Evolutionary conservation across 2,113 vertebrate genomes (phyloP).

Genomic region (Chloropsis cyanopogon): DNA sequence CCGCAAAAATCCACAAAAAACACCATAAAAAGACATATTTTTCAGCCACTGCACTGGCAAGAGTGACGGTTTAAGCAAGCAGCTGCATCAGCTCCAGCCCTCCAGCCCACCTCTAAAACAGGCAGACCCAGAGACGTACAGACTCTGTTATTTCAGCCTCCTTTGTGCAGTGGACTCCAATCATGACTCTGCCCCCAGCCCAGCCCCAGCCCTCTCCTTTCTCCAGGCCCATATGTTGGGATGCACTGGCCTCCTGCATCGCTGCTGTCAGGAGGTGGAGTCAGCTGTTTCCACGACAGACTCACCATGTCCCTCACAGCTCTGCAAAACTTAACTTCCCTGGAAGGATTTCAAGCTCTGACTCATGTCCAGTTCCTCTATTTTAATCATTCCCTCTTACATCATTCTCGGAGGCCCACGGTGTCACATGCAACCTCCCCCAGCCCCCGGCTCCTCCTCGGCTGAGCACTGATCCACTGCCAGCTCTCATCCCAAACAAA

Average conservation of each 20-base stretch:
- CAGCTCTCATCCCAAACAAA: background rate
- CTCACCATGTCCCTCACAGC: constrained; percentile 40
- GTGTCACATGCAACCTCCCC: constrained; percentile 40
- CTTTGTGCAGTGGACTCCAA: background rate
- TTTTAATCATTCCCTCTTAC: constrained; percentile 68
- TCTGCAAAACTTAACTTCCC: constrained; percentile 47
- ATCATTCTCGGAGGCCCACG: constrained; percentile 60
- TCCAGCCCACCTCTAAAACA: background rate
- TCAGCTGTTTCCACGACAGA: constrained; percentile 15
- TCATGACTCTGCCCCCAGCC: background rate
- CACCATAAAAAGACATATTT: background rate
- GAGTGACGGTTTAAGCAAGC: background rate
- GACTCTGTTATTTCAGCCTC: background rate
- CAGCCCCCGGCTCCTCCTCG: background rate
- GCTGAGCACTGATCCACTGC: background rate
- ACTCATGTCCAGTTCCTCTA: constrained; percentile 68
- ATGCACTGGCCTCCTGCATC: background rate
- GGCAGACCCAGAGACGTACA: accelerated
- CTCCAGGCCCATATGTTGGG: background rate
- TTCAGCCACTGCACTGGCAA: background rate
- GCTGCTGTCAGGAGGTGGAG: background rate
- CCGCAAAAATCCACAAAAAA: background rate
- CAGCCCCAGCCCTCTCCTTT: background rate
- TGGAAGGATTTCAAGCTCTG: constrained; percentile 67
- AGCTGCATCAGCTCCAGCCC: background rate